phyloP scores from a whole-genome alignment of 2,113 vertebrate genomes.

The Misgurnus mizolepis region DNA sequence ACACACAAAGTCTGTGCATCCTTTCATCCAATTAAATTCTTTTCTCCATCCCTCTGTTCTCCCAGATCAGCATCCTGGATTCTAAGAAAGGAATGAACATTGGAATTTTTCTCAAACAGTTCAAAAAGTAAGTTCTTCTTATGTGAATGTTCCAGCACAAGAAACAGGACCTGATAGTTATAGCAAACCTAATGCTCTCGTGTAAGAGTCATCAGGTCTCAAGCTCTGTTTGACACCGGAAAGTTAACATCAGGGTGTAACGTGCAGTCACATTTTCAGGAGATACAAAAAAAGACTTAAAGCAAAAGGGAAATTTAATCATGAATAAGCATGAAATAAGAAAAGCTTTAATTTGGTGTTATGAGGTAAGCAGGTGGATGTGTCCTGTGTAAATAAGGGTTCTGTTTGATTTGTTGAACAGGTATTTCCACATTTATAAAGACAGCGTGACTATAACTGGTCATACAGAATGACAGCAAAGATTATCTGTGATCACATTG shows the following conservation, averaged over 20 bases:
- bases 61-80: slow-evolving; percentile 90
- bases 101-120: slow-evolving; percentile 97
- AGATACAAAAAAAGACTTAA: not conserved
- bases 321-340: not conserved
- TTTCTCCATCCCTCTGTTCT: slow-evolving; percentile 33
- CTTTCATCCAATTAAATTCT: not conserved
- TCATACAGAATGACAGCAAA: not conserved
- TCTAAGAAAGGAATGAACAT: slow-evolving; percentile 96
- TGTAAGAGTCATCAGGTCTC: slow-evolving; percentile 10
- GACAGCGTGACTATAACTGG: not conserved
- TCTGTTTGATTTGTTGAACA: slow-evolving; percentile 23
- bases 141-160: not conserved
- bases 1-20: not conserved
- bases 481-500: not conserved
- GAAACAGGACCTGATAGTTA: slow-evolving; percentile 18
- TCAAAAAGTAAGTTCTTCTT: slow-evolving; percentile 88
- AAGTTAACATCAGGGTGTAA: not conserved
- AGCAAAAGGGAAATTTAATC: not conserved
- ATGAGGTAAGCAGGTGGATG: not conserved
- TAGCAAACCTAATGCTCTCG: not conserved
- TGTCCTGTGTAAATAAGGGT: slow-evolving; percentile 18
- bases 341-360: not conserved
- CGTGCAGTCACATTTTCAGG: not conserved
- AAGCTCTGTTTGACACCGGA: slow-evolving; percentile 5
- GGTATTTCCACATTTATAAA: slow-evolving; percentile 4